Evolutionary conservation across 2,888 invertebrate species (phyloP).

Genomic region (Cheilosia urbana): DNA sequence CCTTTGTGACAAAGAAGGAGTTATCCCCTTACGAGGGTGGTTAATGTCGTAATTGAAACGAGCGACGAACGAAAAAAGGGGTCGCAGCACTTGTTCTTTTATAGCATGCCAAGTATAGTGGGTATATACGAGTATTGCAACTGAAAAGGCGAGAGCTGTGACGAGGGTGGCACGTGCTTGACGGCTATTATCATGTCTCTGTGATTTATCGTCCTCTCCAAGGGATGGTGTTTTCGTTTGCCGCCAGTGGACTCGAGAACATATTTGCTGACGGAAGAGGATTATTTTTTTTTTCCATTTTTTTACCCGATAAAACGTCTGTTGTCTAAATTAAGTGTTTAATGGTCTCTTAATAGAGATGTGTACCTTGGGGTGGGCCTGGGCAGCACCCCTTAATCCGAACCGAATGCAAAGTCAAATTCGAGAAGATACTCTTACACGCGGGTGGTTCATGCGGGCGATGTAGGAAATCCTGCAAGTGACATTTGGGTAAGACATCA

Average conservation of each 20-base stretch:
- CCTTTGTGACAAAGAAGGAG: conserved; percentile 73
- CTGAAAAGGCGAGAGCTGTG: conserved; percentile 73
- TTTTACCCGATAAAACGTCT: conserved; percentile 56
- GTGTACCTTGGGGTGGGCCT: conserved; percentile 42
- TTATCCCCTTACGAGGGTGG: conserved; percentile 70
- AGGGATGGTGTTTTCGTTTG: conserved; percentile 64
- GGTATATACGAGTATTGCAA: conserved; percentile 48
- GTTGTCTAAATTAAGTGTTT: conserved; percentile 73
- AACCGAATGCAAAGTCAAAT: conserved; percentile 17
- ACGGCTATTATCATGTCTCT: conserved; percentile 78
- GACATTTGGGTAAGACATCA: conserved; percentile 74
- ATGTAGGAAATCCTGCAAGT: conserved; percentile 57
- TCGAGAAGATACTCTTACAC: conserved; percentile 5
- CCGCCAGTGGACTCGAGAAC: conserved; percentile 42
- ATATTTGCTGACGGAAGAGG: conserved; percentile 65
- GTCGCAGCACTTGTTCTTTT: conserved; percentile 75
- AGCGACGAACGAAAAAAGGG: conserved; percentile 64
- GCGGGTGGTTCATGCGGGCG: not conserved
- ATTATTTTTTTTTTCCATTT: conserved; percentile 40
- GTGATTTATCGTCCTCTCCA: conserved; percentile 77
- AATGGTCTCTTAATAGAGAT: conserved; percentile 75
- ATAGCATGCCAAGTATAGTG: conserved; percentile 34
- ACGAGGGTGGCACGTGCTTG: conserved; percentile 78
- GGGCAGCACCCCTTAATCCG: conserved; percentile 21
- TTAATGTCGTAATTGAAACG: conserved; percentile 72